A percentile compares a stretch with the other conserved stretches of the same genome.
phyloP scores from a whole-genome alignment of 2,113 vertebrate genomes.

The Neogale vison region DNA sequence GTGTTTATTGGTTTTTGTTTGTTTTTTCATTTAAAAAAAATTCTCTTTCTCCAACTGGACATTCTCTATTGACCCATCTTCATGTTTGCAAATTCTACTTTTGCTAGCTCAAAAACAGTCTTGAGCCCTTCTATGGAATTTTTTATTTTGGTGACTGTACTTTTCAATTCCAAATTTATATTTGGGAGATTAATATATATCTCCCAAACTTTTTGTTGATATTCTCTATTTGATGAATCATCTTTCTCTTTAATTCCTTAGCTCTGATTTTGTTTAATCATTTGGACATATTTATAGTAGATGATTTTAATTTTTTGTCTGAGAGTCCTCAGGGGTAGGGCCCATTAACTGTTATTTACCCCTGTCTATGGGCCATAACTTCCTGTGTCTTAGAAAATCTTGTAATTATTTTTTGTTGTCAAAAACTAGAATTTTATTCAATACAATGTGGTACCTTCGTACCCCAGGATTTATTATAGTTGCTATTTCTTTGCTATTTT shows the following conservation, averaged over 20 bases:
- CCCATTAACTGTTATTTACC: neutral
- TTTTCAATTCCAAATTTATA: neutral
- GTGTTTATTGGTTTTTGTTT: neutral
- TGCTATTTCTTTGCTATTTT: neutral
- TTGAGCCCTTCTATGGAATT: neutral
- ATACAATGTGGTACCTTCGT: neutral
- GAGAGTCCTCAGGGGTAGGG: neutral
- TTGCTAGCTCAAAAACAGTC: neutral
- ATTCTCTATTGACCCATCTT: neutral
- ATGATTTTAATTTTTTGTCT: neutral
- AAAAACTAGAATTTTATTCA: neutral
- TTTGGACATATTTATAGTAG: neutral
- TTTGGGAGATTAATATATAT: neutral
- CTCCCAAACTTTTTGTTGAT: neutral
- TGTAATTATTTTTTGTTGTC: neutral
- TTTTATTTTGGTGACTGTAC: neutral
- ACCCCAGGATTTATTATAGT: neutral
- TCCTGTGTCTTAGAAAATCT: neutral
- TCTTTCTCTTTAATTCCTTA: neutral
- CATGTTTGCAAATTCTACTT: neutral
- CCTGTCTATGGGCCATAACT: neutral
- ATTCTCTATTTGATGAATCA: neutral
- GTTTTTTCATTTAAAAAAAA: neutral
- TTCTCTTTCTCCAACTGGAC: neutral
- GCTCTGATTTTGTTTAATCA: neutral